A percentile compares a stretch with the other conserved stretches of the same genome.
Evolutionary conservation across 2,888 invertebrate genomes (phyloP).

Genomic region (Anthophora plumipes): DNA sequence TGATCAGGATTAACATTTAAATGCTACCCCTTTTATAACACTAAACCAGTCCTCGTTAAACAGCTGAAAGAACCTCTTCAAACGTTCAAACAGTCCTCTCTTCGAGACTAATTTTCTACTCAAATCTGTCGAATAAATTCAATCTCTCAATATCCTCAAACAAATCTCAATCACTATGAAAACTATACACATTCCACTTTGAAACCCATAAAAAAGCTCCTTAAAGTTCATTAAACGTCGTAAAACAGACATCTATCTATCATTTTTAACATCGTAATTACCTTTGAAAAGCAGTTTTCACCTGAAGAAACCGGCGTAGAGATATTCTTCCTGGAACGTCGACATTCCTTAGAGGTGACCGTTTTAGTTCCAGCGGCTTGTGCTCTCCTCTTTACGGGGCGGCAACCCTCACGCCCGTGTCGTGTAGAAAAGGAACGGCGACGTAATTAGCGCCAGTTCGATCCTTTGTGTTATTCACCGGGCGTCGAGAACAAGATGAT

Average conservation of each 20-base stretch:
- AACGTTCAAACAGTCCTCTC: too few relatives aligned
- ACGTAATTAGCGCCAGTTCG: conserved; percentile 81
- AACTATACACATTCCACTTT: too few relatives aligned
- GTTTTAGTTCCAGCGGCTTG: conserved; percentile 36
- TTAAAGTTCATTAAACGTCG: too few relatives aligned
- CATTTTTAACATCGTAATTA: conserved; percentile 66
- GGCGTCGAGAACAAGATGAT: conserved; percentile 81
- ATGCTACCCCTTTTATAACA: too few relatives aligned
- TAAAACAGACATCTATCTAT: neutral
- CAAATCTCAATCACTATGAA: too few relatives aligned
- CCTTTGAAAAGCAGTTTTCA: conserved; percentile 58
- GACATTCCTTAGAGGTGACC: neutral
- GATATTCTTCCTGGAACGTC: conserved; percentile 8
- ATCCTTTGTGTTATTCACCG: conserved; percentile 78
- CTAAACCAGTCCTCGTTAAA: too few relatives aligned
- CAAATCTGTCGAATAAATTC: too few relatives aligned
- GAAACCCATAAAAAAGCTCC: too few relatives aligned
- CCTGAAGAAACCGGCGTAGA: neutral
- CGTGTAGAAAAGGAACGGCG: conserved; percentile 48
- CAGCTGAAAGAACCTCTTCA: too few relatives aligned
- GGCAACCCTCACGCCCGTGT: conserved; percentile 24
- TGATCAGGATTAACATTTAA: too few relatives aligned
- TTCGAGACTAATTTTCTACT: too few relatives aligned
- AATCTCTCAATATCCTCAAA: too few relatives aligned
- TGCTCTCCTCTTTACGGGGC: neutral